A percentile compares a stretch with the other conserved stretches of the same genome.
Conservation (phyloP, 2,797 vertebrate species). For the Odontamblyopus lacepedii region DNA sequence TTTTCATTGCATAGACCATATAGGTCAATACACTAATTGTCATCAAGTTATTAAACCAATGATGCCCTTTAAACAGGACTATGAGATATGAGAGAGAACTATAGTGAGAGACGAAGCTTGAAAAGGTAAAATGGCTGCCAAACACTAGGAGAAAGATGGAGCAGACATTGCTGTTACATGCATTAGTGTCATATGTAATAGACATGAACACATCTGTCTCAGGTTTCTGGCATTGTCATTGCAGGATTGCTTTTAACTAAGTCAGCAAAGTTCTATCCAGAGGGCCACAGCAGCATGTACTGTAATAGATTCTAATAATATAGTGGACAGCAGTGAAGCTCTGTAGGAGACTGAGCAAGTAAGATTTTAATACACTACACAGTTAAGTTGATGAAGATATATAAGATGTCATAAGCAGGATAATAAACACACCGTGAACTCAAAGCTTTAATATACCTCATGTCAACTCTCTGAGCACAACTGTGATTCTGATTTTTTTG, state of each 20-base stretch:
- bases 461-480: neutral
- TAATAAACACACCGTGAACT: neutral
- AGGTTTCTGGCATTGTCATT: neutral
- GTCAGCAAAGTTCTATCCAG: neutral
- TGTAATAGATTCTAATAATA: neutral
- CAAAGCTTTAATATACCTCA: neutral
- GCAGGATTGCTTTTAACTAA: neutral
- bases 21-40: slow-evolving; percentile 19
- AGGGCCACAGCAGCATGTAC: too few relatives aligned
- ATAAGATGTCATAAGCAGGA: neutral
- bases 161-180: neutral
- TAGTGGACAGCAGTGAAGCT: neutral
- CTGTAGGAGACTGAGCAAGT: too few relatives aligned
- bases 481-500: neutral
- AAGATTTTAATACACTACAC: neutral
- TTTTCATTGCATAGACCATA: slow-evolving; percentile 14
- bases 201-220: neutral
- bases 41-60: slow-evolving; percentile 23
- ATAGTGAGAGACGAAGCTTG: neutral
- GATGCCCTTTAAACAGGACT: neutral
- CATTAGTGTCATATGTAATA: neutral
- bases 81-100: neutral
- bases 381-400: neutral
- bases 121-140: neutral
- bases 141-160: neutral